Evolutionary conservation across 2,113 vertebrate genomes (phyloP).

Genomic region (Anguilla japonica): DNA sequence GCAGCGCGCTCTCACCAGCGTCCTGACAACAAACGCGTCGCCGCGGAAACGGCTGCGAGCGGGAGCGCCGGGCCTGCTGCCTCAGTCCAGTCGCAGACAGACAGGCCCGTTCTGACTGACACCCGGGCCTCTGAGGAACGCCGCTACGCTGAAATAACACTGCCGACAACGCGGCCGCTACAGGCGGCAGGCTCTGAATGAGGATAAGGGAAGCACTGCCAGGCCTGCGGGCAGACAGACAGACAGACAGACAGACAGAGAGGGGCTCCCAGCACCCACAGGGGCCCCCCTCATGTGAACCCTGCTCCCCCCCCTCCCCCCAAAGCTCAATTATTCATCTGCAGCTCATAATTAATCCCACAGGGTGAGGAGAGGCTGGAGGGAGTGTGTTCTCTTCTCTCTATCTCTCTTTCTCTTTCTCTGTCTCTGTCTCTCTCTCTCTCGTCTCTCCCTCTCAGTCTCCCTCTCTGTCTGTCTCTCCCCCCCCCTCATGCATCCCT

Average conservation of each 20-base stretch:
- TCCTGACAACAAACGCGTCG: not conserved
- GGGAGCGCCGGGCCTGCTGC: not conserved
- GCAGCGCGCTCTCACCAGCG: not conserved
- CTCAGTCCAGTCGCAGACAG: too few relatives aligned
- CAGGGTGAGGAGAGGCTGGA: constrained; percentile 57
- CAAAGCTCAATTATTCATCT: constrained; percentile 64
- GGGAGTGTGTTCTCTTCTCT: not conserved
- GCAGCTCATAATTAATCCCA: constrained; percentile 71
- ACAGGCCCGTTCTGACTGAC: too few relatives aligned
- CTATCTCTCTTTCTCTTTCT: not conserved
- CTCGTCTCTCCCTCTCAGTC: too few relatives aligned
- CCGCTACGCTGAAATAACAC: too few relatives aligned
- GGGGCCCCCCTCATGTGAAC: constrained; percentile 60
- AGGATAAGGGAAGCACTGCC: too few relatives aligned
- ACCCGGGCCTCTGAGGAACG: too few relatives aligned
- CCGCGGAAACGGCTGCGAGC: too few relatives aligned
- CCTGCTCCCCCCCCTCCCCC: constrained; percentile 58
- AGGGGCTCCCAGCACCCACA: not conserved
- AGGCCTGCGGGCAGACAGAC: too few relatives aligned
- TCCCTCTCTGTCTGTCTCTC: too few relatives aligned
- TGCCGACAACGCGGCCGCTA: too few relatives aligned
- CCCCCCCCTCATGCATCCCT: too few relatives aligned
- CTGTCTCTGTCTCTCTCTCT: not conserved
- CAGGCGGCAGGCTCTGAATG: too few relatives aligned
- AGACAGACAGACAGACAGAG: not conserved